phyloP scores from a whole-genome alignment of 2,888 invertebrate species.

The Cordilura impudica region DNA sequence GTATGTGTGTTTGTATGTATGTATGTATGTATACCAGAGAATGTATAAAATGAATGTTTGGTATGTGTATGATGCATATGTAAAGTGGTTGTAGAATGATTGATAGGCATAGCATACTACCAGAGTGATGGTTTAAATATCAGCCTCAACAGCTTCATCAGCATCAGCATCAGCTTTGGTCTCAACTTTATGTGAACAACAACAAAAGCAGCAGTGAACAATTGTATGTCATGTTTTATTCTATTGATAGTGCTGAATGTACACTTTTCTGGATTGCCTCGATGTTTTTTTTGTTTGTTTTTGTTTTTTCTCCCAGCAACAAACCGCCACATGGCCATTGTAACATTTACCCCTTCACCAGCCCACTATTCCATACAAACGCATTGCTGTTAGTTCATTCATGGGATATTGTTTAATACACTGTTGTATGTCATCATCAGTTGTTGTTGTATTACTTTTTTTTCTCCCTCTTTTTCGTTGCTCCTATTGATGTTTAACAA shows the following conservation, averaged over 20 bases:
- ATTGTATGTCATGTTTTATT: slow-evolving; percentile 52
- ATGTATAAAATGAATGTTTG: background rate
- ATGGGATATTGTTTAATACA: slow-evolving; percentile 34
- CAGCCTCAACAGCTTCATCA: slow-evolving; percentile 19
- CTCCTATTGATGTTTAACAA: slow-evolving; percentile 28
- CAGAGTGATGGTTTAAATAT: slow-evolving; percentile 42
- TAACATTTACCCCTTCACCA: slow-evolving; percentile 22
- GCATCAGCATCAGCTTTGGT: background rate
- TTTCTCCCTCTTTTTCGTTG: background rate
- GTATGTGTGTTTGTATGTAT: background rate
- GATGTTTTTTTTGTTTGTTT: slow-evolving; percentile 24
- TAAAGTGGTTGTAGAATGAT: slow-evolving; percentile 42
- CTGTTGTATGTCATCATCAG: slow-evolving; percentile 32
- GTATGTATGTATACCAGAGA: background rate
- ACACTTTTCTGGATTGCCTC: slow-evolving; percentile 41
- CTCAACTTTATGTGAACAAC: slow-evolving; percentile 32
- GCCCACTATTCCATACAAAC: background rate
- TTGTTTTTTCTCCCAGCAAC: background rate
- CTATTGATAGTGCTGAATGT: slow-evolving; percentile 52
- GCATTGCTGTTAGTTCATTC: slow-evolving; percentile 33
- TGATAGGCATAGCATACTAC: slow-evolving; percentile 37
- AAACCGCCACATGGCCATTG: slow-evolving; percentile 38
- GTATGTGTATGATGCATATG: slow-evolving; percentile 16
- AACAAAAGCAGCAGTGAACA: slow-evolving; percentile 48
- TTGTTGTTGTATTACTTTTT: background rate